A percentile compares a stretch with the other conserved stretches of the same genome.
Conservation (phyloP, 2,797 vertebrate species). For the Kryptopterus vitreolus region DNA sequence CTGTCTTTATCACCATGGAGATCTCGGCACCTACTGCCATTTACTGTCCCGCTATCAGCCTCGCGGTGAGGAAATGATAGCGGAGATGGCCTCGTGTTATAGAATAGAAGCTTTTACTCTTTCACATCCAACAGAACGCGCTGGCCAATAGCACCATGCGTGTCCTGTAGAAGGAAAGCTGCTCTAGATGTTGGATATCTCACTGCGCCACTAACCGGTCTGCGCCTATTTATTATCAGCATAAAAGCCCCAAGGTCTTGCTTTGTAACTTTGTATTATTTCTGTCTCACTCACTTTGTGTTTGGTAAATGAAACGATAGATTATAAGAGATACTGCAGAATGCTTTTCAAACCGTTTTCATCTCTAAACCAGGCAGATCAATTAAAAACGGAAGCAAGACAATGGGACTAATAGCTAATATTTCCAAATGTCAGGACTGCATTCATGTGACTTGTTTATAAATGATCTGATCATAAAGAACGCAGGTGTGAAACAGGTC, state of each 20-base stretch:
- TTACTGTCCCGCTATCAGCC: constrained; percentile 50
- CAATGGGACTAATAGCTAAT: background rate
- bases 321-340: background rate
- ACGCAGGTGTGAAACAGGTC: background rate
- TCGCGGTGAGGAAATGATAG: constrained; percentile 38
- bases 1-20: constrained; percentile 60
- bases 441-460: background rate
- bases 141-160: constrained; percentile 15
- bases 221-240: constrained; percentile 15
- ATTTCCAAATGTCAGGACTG: background rate
- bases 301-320: background rate
- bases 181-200: constrained; percentile 4
- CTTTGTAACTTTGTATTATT: background rate
- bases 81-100: constrained; percentile 34
- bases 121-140: constrained; percentile 21
- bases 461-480: constrained; percentile 16
- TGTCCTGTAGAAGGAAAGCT: constrained; percentile 23
- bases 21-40: constrained; percentile 60
- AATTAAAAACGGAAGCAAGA: background rate
- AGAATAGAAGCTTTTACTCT: constrained; percentile 32
- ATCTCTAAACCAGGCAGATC: background rate
- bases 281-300: constrained; percentile 1
- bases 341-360: background rate
- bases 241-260: background rate
- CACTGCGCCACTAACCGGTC: background rate